Conservation (phyloP, 2,113 vertebrate genomes). For the Nerophis ophidion region DNA sequence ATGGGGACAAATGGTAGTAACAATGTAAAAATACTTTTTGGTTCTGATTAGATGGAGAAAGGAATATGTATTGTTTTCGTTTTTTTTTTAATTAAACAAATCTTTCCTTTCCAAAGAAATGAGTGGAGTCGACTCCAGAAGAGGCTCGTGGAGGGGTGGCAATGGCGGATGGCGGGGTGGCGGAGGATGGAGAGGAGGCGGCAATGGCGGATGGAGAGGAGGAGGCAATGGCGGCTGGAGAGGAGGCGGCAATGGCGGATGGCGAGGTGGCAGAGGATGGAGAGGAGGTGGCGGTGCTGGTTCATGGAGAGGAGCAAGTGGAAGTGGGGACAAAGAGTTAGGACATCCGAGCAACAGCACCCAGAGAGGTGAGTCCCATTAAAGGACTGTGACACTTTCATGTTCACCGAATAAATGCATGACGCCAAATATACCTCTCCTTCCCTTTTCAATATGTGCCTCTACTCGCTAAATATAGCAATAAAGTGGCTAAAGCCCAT, state of each 20-base stretch:
- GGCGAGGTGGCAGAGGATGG: constrained; percentile 24
- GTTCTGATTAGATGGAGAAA: too few species aligned
- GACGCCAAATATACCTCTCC: too few species aligned
- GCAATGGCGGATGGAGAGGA: constrained; percentile 23
- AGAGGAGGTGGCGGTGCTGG: constrained; percentile 12
- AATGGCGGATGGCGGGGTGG: constrained; percentile 46
- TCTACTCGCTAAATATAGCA: too few species aligned
- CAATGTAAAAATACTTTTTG: too few species aligned
- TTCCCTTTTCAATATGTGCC: too few species aligned
- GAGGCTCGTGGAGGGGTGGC: constrained; percentile 61
- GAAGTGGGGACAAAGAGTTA: not conserved
- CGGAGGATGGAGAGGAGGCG: constrained; percentile 49
- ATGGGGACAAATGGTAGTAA: too few species aligned
- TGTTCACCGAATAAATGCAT: too few species aligned
- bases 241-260: constrained; percentile 9
- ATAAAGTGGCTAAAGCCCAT: too few species aligned
- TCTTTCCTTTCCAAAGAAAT: constrained; percentile 28
- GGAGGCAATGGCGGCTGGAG: constrained; percentile 10
- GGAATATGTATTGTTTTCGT: too few species aligned
- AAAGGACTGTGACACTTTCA: too few species aligned
- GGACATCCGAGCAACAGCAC: constrained; percentile 7
- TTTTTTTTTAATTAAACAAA: too few species aligned
- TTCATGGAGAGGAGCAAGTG: constrained; percentile 10
- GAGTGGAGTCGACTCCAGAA: constrained; percentile 51
- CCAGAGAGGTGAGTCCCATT: constrained; percentile 42